Base-by-base conservation (phyloP, 2,888 invertebrate genomes). In the Callyntrura guangdongensis region DNA sequence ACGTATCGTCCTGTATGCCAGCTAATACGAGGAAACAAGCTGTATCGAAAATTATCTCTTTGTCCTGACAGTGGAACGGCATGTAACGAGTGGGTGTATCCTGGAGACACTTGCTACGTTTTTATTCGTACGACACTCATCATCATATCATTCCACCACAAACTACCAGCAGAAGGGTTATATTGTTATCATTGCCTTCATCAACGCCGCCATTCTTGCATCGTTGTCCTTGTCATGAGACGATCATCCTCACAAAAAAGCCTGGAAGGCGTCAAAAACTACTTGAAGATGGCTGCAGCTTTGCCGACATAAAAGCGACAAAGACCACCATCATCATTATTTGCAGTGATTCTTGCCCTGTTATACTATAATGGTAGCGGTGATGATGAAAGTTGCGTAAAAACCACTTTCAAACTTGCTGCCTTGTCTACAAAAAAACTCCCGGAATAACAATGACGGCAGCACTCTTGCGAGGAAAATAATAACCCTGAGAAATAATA, bases 261-360 rank as follows among this genome's bases (percentile, higher is more conserved):
- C 79, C 85, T 77, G 67, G 77, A 84, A 77, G 85, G 89, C 77
- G 84, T 77, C 84, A 89, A 89, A 56, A 82, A 82, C 20, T 79
- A 45, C 45, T 74, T 36, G 11, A 47, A 64, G 49, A 9, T 36
- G 36, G 36, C 36, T 36, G 36, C 36, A 4, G 6, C 64, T 67
- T 25, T 85, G n/a, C 72, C 17, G 53, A 56, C 25, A 56, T 72
- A 25, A 4, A 17, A 22, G 49, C 25, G 0, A 14, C 12, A 45
- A 45, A 0, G 3, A 67, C 17, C 47, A 25, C 25, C 27, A 27
- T 20, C n/a, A 79, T 17, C 79, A 79, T 59, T 9, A 56, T 20
- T 56, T 56, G 20, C 79, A n/a, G 56, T 47, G 27, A 25, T 47
- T 47, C 74, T 74, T 11, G 36, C 17, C 2, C 20, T 3, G 12